Percentiles rank a stretch among this genome's conserved stretches.
phyloP scores from a whole-genome alignment of 2,888 invertebrate species.

The Pyrocoelia pectoralis region DNA sequence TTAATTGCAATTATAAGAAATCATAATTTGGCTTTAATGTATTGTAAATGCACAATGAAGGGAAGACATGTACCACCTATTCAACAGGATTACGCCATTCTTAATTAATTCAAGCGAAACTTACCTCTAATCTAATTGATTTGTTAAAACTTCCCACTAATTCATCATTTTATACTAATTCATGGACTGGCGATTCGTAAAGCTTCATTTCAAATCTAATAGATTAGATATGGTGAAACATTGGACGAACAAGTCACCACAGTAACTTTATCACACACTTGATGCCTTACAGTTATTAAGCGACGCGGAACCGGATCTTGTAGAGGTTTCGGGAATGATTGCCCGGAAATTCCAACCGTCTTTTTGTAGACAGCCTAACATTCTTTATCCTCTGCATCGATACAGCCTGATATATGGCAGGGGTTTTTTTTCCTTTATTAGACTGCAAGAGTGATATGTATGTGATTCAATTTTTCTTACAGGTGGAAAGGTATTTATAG shows the following conservation, averaged over 20 bases:
- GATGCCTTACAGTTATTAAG: constrained; percentile 48
- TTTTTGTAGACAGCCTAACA: constrained; percentile 46
- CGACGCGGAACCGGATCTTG: constrained; percentile 48
- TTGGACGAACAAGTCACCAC: background rate
- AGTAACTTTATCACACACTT: constrained; percentile 33
- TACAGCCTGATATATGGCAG: constrained; percentile 50
- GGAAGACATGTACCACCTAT: background rate
- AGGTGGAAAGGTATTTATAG: background rate
- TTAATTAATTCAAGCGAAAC: too few relatives aligned
- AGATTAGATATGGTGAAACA: background rate
- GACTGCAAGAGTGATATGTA: constrained; percentile 7
- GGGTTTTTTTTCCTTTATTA: constrained; percentile 42
- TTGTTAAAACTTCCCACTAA: too few relatives aligned
- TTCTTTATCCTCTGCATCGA: constrained; percentile 50
- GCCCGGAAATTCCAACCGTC: constrained; percentile 52
- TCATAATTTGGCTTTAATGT: constrained; percentile 2
- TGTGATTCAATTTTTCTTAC: constrained; percentile 5
- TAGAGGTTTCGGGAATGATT: constrained; percentile 49
- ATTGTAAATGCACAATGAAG: background rate
- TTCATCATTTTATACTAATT: too few relatives aligned
- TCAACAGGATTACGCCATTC: too few relatives aligned
- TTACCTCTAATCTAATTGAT: too few relatives aligned
- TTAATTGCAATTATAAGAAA: constrained; percentile 12
- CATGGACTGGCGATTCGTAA: too few relatives aligned
- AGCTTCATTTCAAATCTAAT: background rate